phyloP scores from a whole-genome alignment of 2,888 invertebrate genomes.

The Volucella inflata region DNA sequence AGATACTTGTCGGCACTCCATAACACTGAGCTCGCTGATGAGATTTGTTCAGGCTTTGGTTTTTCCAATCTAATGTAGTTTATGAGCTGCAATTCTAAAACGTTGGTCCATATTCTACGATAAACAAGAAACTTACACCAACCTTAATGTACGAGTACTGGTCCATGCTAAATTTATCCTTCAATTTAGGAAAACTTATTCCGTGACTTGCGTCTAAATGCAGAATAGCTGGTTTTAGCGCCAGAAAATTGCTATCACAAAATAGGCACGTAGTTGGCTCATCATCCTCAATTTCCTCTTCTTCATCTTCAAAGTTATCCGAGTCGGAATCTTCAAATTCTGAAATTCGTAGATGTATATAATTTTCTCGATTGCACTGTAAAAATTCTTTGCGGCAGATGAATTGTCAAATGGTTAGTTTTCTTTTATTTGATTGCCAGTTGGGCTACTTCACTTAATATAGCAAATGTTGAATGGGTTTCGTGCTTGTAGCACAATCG shows the following conservation, averaged over 20 bases:
- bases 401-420: background rate
- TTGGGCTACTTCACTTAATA: background rate
- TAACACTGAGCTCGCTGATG: conserved; percentile 84
- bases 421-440: background rate
- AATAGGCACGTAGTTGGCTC: conserved; percentile 87
- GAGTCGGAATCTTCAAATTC: conserved; percentile 63
- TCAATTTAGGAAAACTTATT: conserved; percentile 87
- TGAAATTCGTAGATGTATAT: background rate
- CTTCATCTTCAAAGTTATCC: conserved; percentile 85
- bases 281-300: conserved; percentile 83
- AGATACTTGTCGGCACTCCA: conserved; percentile 92
- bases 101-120: too few relatives aligned
- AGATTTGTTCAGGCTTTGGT: conserved; percentile 85
- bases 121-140: conserved; percentile 76
- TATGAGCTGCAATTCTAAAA: conserved; percentile 84
- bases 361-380: conserved; percentile 10
- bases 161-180: conserved; percentile 90
- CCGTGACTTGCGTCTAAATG: conserved; percentile 88
- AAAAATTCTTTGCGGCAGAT: background rate
- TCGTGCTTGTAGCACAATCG: background rate
- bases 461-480: too few relatives aligned
- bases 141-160: conserved; percentile 91
- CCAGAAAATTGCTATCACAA: conserved; percentile 87
- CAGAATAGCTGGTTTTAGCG: conserved; percentile 87
- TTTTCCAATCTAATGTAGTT: conserved; percentile 90